Evolutionary conservation across 2,797 vertebrate species (phyloP).

Genomic region (Urocyon cinereoargenteus): DNA sequence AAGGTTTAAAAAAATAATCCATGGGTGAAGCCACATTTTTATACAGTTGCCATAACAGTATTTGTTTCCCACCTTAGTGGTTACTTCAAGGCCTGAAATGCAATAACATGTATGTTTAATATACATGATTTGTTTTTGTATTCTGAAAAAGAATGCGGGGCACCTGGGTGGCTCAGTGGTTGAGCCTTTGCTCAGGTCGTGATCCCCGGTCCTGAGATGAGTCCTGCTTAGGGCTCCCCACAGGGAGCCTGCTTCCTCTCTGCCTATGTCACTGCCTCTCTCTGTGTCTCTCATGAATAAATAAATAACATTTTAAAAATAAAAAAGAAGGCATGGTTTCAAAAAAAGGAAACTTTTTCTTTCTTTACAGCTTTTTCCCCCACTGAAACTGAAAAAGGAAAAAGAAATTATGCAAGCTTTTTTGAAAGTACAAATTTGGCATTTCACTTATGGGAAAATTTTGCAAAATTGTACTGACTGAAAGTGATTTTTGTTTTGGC

Average conservation of each 20-base stretch:
- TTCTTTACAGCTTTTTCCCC: neutral
- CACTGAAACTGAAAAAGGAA: constrained; percentile 60
- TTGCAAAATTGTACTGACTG: constrained; percentile 49
- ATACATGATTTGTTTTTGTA: constrained; percentile 50
- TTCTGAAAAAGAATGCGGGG: constrained; percentile 50
- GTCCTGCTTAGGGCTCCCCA: no score
- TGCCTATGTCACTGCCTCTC: no score
- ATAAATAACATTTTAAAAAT: no score
- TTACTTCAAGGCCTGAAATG: constrained; percentile 53
- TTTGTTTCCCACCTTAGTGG: constrained; percentile 46
- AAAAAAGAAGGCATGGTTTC: constrained; percentile 61
- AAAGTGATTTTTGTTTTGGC: constrained; percentile 79
- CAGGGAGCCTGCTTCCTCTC: no score
- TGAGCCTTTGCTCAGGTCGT: no score
- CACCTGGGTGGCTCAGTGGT: no score
- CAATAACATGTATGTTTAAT: constrained; percentile 15
- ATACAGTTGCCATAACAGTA: constrained; percentile 20
- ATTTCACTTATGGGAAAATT: constrained; percentile 78
- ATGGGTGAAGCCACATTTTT: constrained; percentile 57
- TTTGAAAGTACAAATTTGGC: constrained; percentile 74
- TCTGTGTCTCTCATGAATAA: no score
- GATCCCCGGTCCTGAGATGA: no score
- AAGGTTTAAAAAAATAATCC: constrained; percentile 20
- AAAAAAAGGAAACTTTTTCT: neutral
- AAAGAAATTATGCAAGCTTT: constrained; percentile 52